Evolutionary conservation across 2,797 vertebrate species (phyloP).

Genomic region (Amphiprion clarkii): DNA sequence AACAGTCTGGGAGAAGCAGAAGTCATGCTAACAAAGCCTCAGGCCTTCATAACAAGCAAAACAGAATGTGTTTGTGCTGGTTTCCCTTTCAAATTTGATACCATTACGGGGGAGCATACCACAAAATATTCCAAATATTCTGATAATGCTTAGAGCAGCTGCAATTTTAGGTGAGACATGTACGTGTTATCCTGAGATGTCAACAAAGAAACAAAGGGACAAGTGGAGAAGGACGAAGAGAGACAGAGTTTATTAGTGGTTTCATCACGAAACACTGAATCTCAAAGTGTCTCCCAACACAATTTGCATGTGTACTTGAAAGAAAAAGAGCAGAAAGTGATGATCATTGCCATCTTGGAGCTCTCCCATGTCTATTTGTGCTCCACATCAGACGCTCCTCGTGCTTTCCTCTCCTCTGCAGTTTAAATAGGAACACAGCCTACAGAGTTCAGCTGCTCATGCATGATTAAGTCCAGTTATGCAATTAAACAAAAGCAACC

Average conservation of each 20-base stretch:
- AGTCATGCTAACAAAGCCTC: conserved; percentile 19
- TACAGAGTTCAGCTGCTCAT: conserved; percentile 58
- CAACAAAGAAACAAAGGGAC: conserved; percentile 6
- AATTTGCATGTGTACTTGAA: conserved; percentile 10
- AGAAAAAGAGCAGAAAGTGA: neutral
- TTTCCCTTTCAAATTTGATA: conserved; percentile 30
- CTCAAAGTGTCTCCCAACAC: neutral
- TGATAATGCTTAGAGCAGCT: neutral
- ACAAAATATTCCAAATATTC: neutral
- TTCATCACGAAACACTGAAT: conserved; percentile 7
- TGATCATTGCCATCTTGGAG: neutral
- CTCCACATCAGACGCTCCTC: conserved; percentile 23
- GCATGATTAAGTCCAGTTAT: conserved; percentile 66
- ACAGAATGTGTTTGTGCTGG: conserved; percentile 11
- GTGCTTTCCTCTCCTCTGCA: conserved; percentile 46
- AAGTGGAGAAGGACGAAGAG: neutral
- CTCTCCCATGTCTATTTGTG: conserved; percentile 13
- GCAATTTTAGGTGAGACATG: neutral
- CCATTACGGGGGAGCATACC: neutral
- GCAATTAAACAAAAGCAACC: conserved; percentile 53
- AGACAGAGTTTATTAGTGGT: neutral
- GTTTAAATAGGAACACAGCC: conserved; percentile 52
- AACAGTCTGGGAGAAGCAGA: conserved; percentile 9
- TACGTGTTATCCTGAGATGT: conserved; percentile 4
- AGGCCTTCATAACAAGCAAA: conserved; percentile 13